Base-by-base conservation (phyloP, 1,140 invertebrate species). In the Drosophila murphyi region DNA sequence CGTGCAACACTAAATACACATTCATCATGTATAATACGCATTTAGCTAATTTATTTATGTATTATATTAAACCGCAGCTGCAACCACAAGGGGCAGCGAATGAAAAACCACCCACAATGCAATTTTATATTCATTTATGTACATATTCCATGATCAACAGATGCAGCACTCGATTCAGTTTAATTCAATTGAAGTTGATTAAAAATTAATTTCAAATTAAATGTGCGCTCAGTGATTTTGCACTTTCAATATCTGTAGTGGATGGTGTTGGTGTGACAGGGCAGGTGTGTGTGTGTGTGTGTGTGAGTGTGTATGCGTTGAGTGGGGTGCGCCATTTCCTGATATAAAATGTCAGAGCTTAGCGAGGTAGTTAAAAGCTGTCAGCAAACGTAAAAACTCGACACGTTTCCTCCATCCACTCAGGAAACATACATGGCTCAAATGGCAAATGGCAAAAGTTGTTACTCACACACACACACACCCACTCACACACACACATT, bases 171-270 rank as follows among this genome's bases (percentile, higher is more conserved):
- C 41, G 37, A 60, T 68, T 68, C 72, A 69, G 81, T 87, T 88
- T 79, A 88, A 87, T 87, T 87, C 82, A 87, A 87, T 87, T 87
- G 64, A 51, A 69, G 73, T 70, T 83, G 76, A 87, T 87, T 88
- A 87, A 87, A 80, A 80, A 88, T 87, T 87, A 83, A 87, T 88
- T 83, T 80, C 51, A 88, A 88, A 87, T 88, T 88, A 87, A 87
- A 87, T 87, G 80, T 64, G 57, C 71, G 77, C 82, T 80, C 83
- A 83, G 82, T 88, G 72, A 72, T 82, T 67, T 69, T 79, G 82
- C 76, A 63, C 51, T 64, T 68, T 72, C 47, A 75, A 79, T 51
- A 20, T 20, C 20, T 20, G 20, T 20, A 20, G 20, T 20, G 20
- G 20, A 20, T 77, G 50, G 20, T 55, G 20, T 50, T 7, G 29